These are phyloP conservation scores for Peromyscus californicus DNA, from an alignment of 2,113 vertebrate genomes.

Conservation along the genomic window DNA sequence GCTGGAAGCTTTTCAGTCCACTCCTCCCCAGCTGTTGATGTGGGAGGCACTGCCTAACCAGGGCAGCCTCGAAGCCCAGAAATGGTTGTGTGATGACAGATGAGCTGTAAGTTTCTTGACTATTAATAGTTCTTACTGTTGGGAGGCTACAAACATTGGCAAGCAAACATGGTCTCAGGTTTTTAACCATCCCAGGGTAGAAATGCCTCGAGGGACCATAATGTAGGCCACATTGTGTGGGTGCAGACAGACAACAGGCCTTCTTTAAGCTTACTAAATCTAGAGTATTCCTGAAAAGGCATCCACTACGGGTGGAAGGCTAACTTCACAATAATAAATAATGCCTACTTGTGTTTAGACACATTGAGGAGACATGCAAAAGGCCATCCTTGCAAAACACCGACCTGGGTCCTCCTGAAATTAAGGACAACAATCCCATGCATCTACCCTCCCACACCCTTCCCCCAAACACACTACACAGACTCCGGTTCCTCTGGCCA, in stretches of 20 bases:
- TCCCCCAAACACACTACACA: neutral
- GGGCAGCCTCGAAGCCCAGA: slow-evolving; percentile 23
- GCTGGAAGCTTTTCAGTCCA: neutral
- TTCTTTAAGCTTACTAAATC: neutral
- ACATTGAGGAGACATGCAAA: slow-evolving; percentile 48
- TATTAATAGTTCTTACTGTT: slow-evolving; percentile 77
- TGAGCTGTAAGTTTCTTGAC: slow-evolving; percentile 58
- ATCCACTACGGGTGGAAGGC: neutral
- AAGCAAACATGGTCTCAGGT: slow-evolving; percentile 20
- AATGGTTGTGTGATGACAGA: slow-evolving; percentile 62
- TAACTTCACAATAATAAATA: slow-evolving; percentile 25
- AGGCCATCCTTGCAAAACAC: neutral
- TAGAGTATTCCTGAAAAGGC: slow-evolving; percentile 34
- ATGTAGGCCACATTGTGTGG: neutral
- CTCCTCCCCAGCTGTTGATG: neutral
- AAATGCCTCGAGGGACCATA: neutral
- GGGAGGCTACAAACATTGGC: slow-evolving; percentile 54
- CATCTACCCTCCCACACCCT: neutral
- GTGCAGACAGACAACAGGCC: neutral
- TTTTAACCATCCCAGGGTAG: slow-evolving; percentile 37
- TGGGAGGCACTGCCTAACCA: neutral
- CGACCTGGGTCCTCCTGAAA: neutral
- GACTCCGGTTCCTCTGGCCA: neutral
- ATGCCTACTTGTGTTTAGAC: neutral
- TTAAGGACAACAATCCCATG: neutral